Evolutionary conservation across 2,113 vertebrate genomes (phyloP).

Genomic region (Sakesphorus luctuosus): DNA sequence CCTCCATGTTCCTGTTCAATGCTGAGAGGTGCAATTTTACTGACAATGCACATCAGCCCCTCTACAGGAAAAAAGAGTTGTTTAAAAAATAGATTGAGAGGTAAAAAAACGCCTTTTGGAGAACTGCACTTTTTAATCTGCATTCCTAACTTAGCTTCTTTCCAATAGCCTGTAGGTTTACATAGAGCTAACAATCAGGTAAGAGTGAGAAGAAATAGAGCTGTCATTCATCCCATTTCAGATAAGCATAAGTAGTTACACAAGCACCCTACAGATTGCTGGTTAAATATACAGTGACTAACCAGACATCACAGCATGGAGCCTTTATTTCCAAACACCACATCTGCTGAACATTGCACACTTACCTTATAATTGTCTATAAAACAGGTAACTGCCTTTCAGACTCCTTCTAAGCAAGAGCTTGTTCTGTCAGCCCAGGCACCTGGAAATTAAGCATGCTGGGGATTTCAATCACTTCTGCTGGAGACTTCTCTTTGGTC

Average conservation of each 20-base stretch:
- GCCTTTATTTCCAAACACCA: not conserved
- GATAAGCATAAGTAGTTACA: not conserved
- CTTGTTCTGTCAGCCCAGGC: not conserved
- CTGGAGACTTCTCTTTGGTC: not conserved
- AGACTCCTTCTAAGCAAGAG: not conserved
- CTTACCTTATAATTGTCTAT: not conserved
- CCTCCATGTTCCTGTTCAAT: not conserved
- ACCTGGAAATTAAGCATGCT: not conserved
- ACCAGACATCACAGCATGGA: not conserved
- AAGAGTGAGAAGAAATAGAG: not conserved
- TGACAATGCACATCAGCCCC: not conserved
- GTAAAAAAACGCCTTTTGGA: not conserved
- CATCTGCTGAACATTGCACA: not conserved
- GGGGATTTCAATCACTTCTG: not conserved
- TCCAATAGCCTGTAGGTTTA: not conserved
- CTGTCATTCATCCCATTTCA: not conserved
- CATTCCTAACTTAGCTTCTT: not conserved
- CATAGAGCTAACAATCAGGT: not conserved
- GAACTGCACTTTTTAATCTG: not conserved
- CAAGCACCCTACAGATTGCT: not conserved
- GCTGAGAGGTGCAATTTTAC: slow-evolving; percentile 5
- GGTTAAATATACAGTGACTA: slow-evolving; percentile 25
- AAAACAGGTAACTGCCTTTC: not conserved
- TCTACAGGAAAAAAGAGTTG: not conserved
- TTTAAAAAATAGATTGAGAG: not conserved